Conservation (phyloP, 53 echinoderm and acorn worm genomes). For the Stichopus horrens region DNA sequence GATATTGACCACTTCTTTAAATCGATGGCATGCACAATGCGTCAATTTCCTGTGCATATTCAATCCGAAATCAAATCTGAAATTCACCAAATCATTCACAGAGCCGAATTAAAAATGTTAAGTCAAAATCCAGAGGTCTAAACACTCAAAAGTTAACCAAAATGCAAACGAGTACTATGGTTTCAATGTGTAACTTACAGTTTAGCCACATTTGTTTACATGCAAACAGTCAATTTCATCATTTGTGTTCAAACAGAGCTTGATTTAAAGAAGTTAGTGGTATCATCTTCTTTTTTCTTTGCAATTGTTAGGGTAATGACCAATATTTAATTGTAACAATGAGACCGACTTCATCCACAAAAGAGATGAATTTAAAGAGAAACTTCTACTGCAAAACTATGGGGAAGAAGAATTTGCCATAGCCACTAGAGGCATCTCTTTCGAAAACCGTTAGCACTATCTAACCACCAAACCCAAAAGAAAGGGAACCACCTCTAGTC, state of each 20-base stretch:
- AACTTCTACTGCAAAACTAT: too few species aligned
- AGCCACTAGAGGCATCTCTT: too few species aligned
- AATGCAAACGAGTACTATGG: too few species aligned
- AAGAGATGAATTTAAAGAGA: too few species aligned
- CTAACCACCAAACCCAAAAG: too few species aligned
- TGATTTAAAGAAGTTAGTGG: not conserved
- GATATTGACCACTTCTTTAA: slow-evolving; percentile 46
- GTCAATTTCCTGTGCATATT: slow-evolving; percentile 6
- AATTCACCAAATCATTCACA: slow-evolving; percentile 50
- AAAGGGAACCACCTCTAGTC: too few species aligned
- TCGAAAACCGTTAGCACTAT: too few species aligned
- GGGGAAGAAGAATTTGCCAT: too few species aligned
- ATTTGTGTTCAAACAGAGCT: not conserved
- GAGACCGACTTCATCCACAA: too few species aligned
- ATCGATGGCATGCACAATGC: slow-evolving; percentile 45
- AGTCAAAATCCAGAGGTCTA: not conserved
- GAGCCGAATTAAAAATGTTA: slow-evolving; percentile 21
- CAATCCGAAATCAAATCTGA: slow-evolving; percentile 48
- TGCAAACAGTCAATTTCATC: not conserved
- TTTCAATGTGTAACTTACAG: too few species aligned
- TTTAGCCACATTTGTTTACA: not conserved
- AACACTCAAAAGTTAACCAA: not conserved
- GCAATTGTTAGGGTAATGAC: too few species aligned
- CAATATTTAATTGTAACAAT: too few species aligned
- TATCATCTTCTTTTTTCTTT: not conserved